Conservation (phyloP, 1,140 invertebrate species). For the Lepidurus couesii region DNA sequence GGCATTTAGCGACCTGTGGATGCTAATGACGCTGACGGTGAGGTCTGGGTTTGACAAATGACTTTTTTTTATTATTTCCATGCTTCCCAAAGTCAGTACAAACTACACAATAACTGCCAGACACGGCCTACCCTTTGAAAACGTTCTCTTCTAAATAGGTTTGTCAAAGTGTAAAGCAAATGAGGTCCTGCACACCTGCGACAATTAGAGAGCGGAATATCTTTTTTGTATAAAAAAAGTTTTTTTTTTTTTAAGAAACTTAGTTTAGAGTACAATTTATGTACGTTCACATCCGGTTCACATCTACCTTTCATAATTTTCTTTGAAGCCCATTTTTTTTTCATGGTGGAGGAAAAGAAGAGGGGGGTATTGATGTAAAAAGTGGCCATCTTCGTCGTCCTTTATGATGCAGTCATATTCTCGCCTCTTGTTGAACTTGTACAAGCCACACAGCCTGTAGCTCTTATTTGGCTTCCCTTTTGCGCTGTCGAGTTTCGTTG, state of each 20-base stretch:
- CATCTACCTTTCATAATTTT: slow-evolving; percentile 12
- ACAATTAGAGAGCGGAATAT: not conserved
- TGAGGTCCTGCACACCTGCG: not conserved
- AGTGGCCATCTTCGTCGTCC: not conserved
- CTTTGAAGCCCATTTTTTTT: not conserved
- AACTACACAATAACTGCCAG: not conserved
- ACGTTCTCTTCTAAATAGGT: not conserved
- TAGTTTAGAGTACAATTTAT: not conserved
- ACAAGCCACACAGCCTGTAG: no score
- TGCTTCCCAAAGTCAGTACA: not conserved
- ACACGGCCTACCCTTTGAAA: not conserved
- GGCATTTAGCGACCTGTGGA: not conserved
- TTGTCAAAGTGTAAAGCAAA: not conserved
- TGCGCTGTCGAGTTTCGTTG: not conserved
- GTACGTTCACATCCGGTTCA: slow-evolving; percentile 8
- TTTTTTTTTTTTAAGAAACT: not conserved
- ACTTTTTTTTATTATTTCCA: not conserved
- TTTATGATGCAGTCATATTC: not conserved
- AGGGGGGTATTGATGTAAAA: not conserved
- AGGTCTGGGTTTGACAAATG: slow-evolving; percentile 17
- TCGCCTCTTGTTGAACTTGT: not conserved
- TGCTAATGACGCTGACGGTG: slow-evolving; percentile 20
- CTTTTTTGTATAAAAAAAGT: not conserved
- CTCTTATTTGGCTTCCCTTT: no score
- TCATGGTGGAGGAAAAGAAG: not conserved